These are phyloP conservation scores for Xyrauchen texanus DNA, from an alignment of 2,113 vertebrate genomes.

Conservation along the genomic window DNA sequence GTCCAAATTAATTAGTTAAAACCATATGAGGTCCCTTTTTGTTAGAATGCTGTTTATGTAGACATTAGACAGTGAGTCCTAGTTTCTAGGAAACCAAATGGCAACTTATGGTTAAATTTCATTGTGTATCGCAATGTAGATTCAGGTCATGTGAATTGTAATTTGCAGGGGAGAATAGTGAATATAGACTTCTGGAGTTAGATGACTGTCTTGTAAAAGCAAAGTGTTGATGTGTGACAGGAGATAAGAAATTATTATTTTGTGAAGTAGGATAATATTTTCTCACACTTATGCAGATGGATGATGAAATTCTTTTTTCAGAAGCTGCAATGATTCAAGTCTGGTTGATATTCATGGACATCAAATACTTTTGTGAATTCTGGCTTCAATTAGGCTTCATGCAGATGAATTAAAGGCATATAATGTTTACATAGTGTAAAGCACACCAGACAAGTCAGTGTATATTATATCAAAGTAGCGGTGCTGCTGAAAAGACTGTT, in stretches of 20 bases:
- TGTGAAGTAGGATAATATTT: constrained; percentile 14
- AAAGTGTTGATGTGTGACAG: background rate
- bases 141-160: constrained; percentile 3
- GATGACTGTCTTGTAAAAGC: constrained; percentile 15
- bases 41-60: too few species aligned
- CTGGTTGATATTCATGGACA: constrained; percentile 53
- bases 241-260: constrained; percentile 26
- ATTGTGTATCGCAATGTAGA: background rate
- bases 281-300: constrained; percentile 22
- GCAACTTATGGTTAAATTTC: background rate
- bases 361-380: background rate
- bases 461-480: constrained; percentile 9
- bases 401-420: too few species aligned
- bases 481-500: constrained; percentile 36
- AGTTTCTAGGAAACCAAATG: background rate
- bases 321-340: constrained; percentile 61
- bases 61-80: too few species aligned
- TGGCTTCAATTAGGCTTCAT: too few species aligned
- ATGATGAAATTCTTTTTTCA: constrained; percentile 67
- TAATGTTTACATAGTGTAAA: background rate
- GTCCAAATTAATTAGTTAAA: too few species aligned
- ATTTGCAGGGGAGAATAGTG: constrained; percentile 15
- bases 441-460: too few species aligned
- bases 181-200: background rate
- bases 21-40: too few species aligned